Percentiles rank a stretch among this genome's conserved stretches.
Evolutionary conservation across 2,113 vertebrate species (phyloP).

Genomic region (Corythaixoides concolor): DNA sequence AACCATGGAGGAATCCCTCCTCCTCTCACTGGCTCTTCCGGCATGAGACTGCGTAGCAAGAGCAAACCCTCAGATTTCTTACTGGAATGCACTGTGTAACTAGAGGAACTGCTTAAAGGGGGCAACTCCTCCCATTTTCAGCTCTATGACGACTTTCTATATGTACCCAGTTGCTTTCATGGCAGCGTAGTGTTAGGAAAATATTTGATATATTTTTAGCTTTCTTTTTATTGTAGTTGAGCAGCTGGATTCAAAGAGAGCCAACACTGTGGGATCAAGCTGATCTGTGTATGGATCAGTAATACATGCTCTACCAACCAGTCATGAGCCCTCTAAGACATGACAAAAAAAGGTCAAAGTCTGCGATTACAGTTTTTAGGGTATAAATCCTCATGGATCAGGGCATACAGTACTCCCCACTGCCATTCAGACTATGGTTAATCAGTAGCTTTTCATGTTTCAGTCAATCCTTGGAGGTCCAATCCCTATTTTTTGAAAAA

Average conservation of each 20-base stretch:
- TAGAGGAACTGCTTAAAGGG: background rate
- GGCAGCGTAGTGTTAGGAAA: conserved; percentile 4
- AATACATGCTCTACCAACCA: background rate
- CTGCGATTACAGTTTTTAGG: background rate
- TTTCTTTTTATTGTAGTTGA: conserved; percentile 51
- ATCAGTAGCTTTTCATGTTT: conserved; percentile 33
- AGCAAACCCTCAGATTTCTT: background rate
- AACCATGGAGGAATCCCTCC: background rate
- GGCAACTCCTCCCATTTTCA: background rate
- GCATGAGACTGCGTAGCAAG: background rate
- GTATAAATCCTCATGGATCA: conserved; percentile 1
- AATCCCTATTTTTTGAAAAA: background rate
- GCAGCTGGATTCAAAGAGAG: conserved; percentile 40
- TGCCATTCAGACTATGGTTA: background rate
- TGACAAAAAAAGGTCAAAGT: background rate
- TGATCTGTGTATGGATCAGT: background rate
- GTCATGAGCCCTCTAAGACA: background rate
- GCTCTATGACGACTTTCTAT: background rate
- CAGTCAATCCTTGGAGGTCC: background rate
- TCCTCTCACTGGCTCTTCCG: background rate
- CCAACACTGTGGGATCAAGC: background rate
- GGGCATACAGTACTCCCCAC: background rate
- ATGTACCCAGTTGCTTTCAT: background rate
- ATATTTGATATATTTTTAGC: conserved; percentile 61
- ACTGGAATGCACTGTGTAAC: background rate